These are phyloP conservation scores for cat (Felis catus) DNA, from an alignment of 2,113 vertebrate genomes.

Conservation along the genomic window DNA sequence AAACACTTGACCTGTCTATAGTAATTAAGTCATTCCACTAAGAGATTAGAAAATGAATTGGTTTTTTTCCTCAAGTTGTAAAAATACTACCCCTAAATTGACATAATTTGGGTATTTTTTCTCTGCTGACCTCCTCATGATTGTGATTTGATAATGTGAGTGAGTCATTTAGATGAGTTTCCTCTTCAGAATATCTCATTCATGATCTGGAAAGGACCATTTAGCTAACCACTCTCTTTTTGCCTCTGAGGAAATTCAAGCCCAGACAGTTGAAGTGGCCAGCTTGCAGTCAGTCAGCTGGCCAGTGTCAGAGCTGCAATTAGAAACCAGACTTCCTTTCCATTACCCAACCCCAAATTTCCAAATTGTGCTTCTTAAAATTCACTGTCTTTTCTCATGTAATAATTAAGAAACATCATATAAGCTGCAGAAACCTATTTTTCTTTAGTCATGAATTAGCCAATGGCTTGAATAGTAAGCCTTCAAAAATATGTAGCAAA, in stretches of 20 bases:
- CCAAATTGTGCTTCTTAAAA: constrained; percentile 41
- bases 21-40: neutral
- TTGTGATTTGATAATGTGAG: neutral
- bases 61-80: neutral
- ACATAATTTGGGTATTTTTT: neutral
- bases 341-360: neutral
- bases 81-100: constrained; percentile 15
- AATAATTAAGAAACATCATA: constrained; percentile 44
- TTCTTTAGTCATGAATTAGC: constrained; percentile 25
- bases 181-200: constrained; percentile 26
- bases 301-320: neutral
- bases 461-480: constrained; percentile 1
- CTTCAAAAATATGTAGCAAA: neutral
- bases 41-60: constrained; percentile 9
- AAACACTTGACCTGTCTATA: neutral
- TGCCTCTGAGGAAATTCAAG: constrained; percentile 20
- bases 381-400: neutral
- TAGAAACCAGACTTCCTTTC: constrained; percentile 30
- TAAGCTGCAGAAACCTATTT: constrained; percentile 20
- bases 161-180: constrained; percentile 45
- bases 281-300: neutral
- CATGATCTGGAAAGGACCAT: neutral
- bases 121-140: neutral
- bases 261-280: constrained; percentile 45
- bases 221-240: neutral